These are phyloP conservation scores for Trachelus troglodyta DNA, from an alignment of 2,888 invertebrate genomes.

Conservation along the genomic window DNA sequence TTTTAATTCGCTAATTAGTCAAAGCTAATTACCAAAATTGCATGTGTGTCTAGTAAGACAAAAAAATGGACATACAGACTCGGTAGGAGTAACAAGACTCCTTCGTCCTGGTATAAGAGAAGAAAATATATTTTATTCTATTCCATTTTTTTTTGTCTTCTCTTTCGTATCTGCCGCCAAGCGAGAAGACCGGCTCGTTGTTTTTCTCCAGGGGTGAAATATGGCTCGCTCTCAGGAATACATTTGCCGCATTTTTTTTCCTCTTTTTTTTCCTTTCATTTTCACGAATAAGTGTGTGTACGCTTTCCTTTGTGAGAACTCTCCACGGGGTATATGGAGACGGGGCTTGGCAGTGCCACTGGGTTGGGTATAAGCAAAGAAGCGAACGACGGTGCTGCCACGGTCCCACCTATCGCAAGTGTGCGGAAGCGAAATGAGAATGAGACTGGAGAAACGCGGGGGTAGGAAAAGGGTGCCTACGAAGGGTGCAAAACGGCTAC, in stretches of 20 bases:
- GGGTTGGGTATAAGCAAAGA: background rate
- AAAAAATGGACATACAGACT: background rate
- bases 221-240: constrained; percentile 21
- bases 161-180: background rate
- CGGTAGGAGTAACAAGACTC: background rate
- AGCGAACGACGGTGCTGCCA: background rate
- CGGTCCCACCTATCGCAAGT: background rate
- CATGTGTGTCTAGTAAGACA: background rate
- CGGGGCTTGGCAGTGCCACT: background rate
- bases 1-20: background rate
- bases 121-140: background rate
- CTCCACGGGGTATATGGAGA: constrained; percentile 9
- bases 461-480: constrained; percentile 3
- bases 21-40: background rate
- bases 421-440: background rate
- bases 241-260: constrained; percentile 17
- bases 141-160: background rate
- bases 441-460: background rate
- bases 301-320: constrained; percentile 15
- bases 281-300: constrained; percentile 9
- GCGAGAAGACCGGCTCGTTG: constrained; percentile 11
- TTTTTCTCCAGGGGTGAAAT: constrained; percentile 19
- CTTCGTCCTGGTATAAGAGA: background rate
- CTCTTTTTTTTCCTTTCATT: constrained; percentile 12
- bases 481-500: constrained; percentile 13